These are phyloP conservation scores for Trissolcus japonicus DNA, from an alignment of 2,888 invertebrate species.

Conservation along the genomic window DNA sequence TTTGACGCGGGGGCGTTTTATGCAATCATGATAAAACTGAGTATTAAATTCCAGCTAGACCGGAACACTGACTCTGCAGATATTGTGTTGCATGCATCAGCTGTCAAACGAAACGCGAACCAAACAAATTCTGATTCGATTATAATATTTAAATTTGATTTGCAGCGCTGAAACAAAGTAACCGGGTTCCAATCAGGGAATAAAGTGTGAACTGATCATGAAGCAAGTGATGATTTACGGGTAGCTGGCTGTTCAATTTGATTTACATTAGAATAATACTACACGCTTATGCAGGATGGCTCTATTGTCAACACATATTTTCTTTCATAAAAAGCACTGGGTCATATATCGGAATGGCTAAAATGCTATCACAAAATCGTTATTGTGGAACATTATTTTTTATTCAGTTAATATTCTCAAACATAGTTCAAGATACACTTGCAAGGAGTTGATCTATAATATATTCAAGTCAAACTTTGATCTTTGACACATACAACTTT, in stretches of 20 bases:
- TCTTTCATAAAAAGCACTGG: neutral
- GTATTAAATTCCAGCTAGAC: conserved; percentile 32
- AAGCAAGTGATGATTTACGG: conserved; percentile 20
- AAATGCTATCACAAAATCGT: no score
- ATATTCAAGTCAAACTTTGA: no score
- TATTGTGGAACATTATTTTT: no score
- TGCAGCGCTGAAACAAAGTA: conserved; percentile 4
- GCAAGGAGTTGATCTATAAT: no score
- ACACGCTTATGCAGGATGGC: conserved; percentile 8
- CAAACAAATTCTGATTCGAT: conserved; percentile 25
- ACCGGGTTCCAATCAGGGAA: conserved; percentile 4
- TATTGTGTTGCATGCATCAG: conserved; percentile 59
- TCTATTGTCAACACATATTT: conserved; percentile 26
- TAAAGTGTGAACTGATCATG: conserved; percentile 6
- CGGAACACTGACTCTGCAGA: conserved; percentile 21
- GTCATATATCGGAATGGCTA: no score
- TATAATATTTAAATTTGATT: conserved; percentile 47
- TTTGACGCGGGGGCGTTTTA: conserved; percentile 35
- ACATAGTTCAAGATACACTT: neutral
- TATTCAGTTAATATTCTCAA: neutral
- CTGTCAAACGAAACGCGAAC: conserved; percentile 69
- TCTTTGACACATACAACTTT: neutral
- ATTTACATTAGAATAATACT: conserved; percentile 35
- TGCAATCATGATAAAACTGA: conserved; percentile 33
- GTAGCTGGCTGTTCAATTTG: neutral